Base-by-base conservation (phyloP, 2,888 invertebrate species). In the Silvanus unidentatus region DNA sequence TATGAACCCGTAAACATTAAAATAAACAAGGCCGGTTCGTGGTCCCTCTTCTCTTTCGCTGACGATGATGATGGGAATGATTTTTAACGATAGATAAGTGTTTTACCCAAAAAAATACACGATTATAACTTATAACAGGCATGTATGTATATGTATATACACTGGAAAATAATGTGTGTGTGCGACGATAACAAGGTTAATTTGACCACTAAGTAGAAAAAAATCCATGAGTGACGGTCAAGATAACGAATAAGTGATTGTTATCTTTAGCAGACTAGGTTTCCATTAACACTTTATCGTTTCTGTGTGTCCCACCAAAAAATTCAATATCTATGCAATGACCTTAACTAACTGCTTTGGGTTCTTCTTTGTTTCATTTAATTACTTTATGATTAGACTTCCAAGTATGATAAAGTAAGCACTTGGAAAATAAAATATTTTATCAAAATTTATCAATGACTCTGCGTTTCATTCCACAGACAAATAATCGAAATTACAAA, bases 1-100 rank as follows among this genome's bases (percentile, higher is more conserved):
- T 65, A 63, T 65, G 60, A 62, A 58, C 62, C 63, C 59, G 64
- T 64, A 63, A 65, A 64, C 64, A 63, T 61, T 63, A 60, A 60
- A 62, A 64, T 63, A 63, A 64, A 64, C 62, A 63, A 61, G 62
- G 48, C 50, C 46, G 47, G 44, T 39, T 46, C 44, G 38, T 40
- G 30, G 39, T 29, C 40, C 42, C 37, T 30, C 39, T 22, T 22
- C 39, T 29, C 10, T 37, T 13, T 10, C 14, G 37, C 16, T 5
- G 32, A 32, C 4, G 15, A 15, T 42, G 27, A 22, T 50, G 45
- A 50, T 53, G 53, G 55, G 44, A 54, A 47, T 53, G 53, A 55
- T 57, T 49, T 48, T 43, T 47, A 46, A 48, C 46, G 52, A 57
- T 53, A 51, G 43, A 41, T 48, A 45, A 44, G 50, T 43, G 43